Percentiles rank a stretch among this genome's conserved stretches.
Evolutionary conservation across 2,888 invertebrate species (phyloP).

Genomic region (Cylindroiulus punctatus): DNA sequence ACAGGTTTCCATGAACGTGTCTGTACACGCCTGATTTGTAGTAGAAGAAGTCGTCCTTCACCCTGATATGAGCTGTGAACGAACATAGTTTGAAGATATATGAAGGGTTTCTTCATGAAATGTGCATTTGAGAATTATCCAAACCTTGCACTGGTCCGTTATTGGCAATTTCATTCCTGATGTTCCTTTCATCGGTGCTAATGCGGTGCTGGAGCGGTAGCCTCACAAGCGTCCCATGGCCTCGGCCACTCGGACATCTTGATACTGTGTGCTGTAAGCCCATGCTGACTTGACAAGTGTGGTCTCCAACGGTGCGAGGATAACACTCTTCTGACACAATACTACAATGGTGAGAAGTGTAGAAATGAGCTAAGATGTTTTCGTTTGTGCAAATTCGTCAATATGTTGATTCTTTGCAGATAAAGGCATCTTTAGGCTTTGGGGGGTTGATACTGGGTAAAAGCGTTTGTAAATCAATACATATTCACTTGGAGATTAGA

Average conservation of each 20-base stretch:
- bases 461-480: too few relatives aligned
- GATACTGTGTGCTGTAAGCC: not conserved
- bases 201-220: not conserved
- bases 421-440: too few relatives aligned
- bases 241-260: not conserved
- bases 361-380: not conserved
- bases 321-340: conserved; percentile 42
- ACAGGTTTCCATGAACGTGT: not conserved
- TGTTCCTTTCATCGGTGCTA: not conserved
- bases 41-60: conserved; percentile 45
- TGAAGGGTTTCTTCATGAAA: not conserved
- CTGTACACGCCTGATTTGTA: conserved; percentile 25
- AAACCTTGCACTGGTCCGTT: conserved; percentile 48
- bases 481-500: too few relatives aligned
- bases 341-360: not conserved
- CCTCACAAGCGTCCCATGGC: not conserved
- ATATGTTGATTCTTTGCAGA: too few relatives aligned
- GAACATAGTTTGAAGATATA: not conserved
- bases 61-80: conserved; percentile 27
- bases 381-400: too few relatives aligned
- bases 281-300: not conserved
- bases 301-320: not conserved
- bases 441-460: too few relatives aligned
- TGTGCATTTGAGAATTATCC: not conserved
- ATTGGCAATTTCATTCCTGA: not conserved